These are phyloP conservation scores for Dolichomitus sp. DNA, from an alignment of 2,888 invertebrate species.

Conservation along the genomic window DNA sequence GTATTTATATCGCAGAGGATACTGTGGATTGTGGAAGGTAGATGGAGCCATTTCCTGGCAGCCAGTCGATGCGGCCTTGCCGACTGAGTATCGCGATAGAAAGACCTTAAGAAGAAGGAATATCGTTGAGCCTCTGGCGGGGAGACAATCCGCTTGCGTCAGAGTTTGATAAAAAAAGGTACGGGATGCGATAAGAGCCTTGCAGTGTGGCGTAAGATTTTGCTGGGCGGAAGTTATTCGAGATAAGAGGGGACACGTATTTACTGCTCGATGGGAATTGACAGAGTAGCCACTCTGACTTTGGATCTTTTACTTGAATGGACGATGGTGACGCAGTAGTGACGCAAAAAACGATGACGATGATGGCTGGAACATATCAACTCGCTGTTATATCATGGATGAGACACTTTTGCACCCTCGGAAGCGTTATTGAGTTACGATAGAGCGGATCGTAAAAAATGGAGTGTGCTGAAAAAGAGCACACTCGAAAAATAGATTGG, in stretches of 20 bases:
- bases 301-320: constrained; percentile 4
- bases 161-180: constrained; percentile 4
- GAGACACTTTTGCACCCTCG: background rate
- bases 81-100: constrained; percentile 7
- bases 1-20: constrained; percentile 1
- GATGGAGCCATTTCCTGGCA: constrained; percentile 42
- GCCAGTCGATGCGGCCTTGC: constrained; percentile 3
- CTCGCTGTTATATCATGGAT: background rate
- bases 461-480: background rate
- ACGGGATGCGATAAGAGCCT: constrained; percentile 8
- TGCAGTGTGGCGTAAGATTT: background rate
- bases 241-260: constrained; percentile 16
- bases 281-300: background rate
- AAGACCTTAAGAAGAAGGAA: constrained; percentile 15
- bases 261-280: background rate
- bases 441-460: background rate
- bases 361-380: background rate
- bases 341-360: background rate
- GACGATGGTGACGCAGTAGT: constrained; percentile 7
- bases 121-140: background rate
- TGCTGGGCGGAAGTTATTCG: background rate
- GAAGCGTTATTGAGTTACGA: constrained; percentile 4
- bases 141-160: constrained; percentile 1
- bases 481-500: background rate
- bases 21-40: constrained; percentile 35